Percentiles rank a stretch among this genome's conserved stretches.
These are phyloP conservation scores for Tyto alba DNA, from an alignment of 2,113 vertebrate species.

Conservation along the genomic window DNA sequence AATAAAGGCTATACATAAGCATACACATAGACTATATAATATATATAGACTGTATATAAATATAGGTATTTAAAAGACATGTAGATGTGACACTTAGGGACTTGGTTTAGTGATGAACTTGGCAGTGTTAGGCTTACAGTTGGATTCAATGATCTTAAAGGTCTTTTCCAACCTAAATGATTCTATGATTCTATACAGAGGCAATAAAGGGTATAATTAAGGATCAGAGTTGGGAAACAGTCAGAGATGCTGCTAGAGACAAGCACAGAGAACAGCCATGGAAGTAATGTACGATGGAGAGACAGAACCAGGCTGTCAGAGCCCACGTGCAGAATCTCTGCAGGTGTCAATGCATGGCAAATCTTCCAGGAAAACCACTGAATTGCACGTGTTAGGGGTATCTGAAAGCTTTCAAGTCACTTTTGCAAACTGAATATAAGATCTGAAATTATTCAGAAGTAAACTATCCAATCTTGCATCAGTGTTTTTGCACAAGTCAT, in stretches of 20 bases:
- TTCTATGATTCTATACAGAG: neutral
- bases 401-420: neutral
- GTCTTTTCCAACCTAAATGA: neutral
- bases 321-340: neutral
- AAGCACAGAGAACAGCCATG: neutral
- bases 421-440: neutral
- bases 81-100: neutral
- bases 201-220: neutral
- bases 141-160: neutral
- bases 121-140: neutral
- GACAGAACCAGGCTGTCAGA: neutral
- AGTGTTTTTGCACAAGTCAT: neutral
- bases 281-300: neutral
- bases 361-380: neutral
- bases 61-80: neutral
- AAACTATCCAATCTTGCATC: neutral
- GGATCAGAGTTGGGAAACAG: neutral
- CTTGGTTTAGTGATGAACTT: neutral
- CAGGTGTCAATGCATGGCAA: neutral
- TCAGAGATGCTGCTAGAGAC: neutral
- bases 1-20: neutral
- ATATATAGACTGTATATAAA: neutral
- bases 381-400: neutral
- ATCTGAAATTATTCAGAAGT: neutral
- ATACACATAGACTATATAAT: neutral